Percentiles rank a stretch among this genome's conserved stretches.
phyloP scores from a whole-genome alignment of 2,113 vertebrate genomes.

The Anguilla japonica region DNA sequence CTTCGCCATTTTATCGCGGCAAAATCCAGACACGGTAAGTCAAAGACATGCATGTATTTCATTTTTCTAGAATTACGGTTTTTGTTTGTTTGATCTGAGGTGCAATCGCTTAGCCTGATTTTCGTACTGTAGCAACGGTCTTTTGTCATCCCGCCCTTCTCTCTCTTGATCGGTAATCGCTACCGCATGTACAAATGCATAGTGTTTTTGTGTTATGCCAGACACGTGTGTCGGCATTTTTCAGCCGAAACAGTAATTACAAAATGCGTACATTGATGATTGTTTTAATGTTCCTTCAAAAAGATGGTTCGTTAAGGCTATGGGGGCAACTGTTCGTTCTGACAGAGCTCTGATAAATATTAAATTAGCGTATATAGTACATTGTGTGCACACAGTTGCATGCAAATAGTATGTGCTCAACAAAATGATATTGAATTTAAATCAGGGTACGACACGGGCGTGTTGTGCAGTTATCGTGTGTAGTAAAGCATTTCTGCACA shows the following conservation, averaged over 20 bases:
- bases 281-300: neutral
- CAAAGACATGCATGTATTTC: constrained; percentile 16
- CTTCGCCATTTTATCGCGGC: constrained; percentile 97
- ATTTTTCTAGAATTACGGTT: constrained; percentile 18
- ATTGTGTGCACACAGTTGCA: neutral
- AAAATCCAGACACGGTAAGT: constrained; percentile 94
- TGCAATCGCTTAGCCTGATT: constrained; percentile 26
- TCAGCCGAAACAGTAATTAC: neutral
- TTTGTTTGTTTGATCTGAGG: constrained; percentile 25
- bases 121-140: constrained; percentile 12
- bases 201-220: neutral
- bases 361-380: neutral
- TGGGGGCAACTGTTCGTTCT: neutral
- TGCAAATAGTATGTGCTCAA: neutral
- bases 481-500: neutral
- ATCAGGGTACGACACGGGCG: neutral
- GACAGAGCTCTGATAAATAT: neutral
- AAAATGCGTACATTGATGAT: neutral
- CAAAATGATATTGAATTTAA: neutral
- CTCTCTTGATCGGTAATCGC: constrained; percentile 46
- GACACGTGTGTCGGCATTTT: constrained; percentile 6
- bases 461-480: neutral
- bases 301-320: neutral
- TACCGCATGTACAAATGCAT: constrained; percentile 24
- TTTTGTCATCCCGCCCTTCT: constrained; percentile 48